phyloP scores from a whole-genome alignment of 1,140 invertebrate genomes.

The Telenomus remus region DNA sequence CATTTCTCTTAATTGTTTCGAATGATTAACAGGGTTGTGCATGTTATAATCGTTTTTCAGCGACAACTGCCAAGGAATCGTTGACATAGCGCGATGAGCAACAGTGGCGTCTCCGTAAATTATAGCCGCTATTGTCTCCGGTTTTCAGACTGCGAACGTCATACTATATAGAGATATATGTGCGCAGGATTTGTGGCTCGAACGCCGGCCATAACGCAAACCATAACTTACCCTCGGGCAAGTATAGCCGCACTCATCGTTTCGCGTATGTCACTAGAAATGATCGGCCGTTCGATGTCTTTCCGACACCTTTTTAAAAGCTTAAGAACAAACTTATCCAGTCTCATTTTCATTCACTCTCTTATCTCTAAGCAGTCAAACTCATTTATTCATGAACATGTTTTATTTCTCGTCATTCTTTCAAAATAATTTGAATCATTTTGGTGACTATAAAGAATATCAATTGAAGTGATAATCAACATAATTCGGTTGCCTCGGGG shows the following conservation, averaged over 20 bases:
- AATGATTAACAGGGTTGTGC: conserved; percentile 40
- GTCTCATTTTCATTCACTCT: background rate
- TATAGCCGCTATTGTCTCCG: conserved; percentile 51
- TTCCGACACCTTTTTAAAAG: conserved; percentile 20
- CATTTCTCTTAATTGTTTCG: conserved; percentile 38
- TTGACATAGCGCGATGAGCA: conserved; percentile 58
- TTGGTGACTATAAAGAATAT: too few relatives aligned
- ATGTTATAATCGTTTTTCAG: conserved; percentile 49
- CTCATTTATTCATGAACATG: too few relatives aligned
- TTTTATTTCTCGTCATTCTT: background rate
- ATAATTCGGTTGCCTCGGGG: too few relatives aligned
- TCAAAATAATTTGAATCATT: too few relatives aligned
- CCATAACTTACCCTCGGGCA: conserved; percentile 48
- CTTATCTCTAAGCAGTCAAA: too few relatives aligned
- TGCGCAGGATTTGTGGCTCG: conserved; percentile 47
- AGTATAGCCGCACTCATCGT: conserved; percentile 29
- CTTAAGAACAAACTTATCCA: background rate
- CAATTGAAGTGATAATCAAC: too few relatives aligned
- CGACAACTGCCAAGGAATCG: conserved; percentile 53
- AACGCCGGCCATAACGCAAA: conserved; percentile 43
- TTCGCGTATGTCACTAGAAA: conserved; percentile 39
- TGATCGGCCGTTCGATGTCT: conserved; percentile 38
- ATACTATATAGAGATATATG: conserved; percentile 57
- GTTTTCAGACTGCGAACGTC: conserved; percentile 50
- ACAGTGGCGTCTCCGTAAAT: conserved; percentile 55